Percentiles rank a stretch among this genome's conserved stretches.
These are phyloP conservation scores for Malurus splendens DNA, from an alignment of 2,797 vertebrate species.

Conservation along the genomic window DNA sequence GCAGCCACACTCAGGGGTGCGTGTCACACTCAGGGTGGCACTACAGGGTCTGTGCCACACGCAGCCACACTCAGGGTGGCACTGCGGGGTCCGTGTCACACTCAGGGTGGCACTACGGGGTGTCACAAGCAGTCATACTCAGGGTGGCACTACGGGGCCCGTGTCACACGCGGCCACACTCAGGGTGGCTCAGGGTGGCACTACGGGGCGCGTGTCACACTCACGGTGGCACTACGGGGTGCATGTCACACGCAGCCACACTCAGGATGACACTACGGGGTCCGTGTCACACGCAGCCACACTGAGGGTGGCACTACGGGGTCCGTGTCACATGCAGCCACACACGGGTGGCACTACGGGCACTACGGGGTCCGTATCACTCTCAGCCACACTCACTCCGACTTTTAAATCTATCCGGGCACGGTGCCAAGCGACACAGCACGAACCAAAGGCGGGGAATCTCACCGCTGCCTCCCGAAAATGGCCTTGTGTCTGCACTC, in stretches of 20 bases:
- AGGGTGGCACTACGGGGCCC: not conserved
- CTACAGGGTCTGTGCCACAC: not conserved
- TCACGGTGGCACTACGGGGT: not conserved
- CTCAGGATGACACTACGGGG: constrained; percentile 69
- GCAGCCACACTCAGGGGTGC: not conserved
- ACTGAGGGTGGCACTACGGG: too few relatives aligned
- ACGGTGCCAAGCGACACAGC: rapidly evolving
- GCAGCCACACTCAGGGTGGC: too few relatives aligned
- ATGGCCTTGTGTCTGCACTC: not conserved
- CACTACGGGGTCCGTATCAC: constrained; percentile 59
- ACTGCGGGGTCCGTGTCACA: not conserved
- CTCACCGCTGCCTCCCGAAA: not conserved
- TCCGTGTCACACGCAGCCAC: not conserved
- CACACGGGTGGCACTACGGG: constrained; percentile 67
- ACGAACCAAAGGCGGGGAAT: not conserved
- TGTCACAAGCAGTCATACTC: too few relatives aligned
- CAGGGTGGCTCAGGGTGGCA: too few relatives aligned
- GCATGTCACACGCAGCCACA: not conserved
- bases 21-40: constrained; percentile 66
- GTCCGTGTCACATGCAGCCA: too few relatives aligned
- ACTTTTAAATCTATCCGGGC: not conserved
- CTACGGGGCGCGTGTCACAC: too few relatives aligned
- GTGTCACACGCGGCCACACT: not conserved
- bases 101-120: constrained; percentile 65
- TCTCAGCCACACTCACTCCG: not conserved